phyloP scores from a whole-genome alignment of 2,888 invertebrate species.

The Drosophila diplacantha region DNA sequence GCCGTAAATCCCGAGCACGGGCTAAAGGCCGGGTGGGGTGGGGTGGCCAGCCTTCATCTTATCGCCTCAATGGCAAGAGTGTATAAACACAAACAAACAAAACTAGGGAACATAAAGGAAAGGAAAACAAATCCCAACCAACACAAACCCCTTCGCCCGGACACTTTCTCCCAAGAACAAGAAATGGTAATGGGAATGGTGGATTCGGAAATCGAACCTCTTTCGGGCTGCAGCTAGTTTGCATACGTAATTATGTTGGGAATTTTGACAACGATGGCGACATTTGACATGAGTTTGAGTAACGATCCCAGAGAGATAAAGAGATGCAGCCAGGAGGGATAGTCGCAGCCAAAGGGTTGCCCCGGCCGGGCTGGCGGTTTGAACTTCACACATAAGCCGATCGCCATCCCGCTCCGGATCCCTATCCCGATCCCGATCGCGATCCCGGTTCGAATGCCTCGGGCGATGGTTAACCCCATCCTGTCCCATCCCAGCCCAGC shows the following conservation, averaged over 20 bases:
- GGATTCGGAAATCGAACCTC: constrained; percentile 9
- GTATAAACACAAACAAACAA: constrained; percentile 43
- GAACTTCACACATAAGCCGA: constrained; percentile 69
- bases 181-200: constrained; percentile 25
- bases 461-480: constrained; percentile 17
- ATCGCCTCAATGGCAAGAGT: constrained; percentile 35
- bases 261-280: constrained; percentile 67
- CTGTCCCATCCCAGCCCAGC: constrained; percentile 1
- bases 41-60: constrained; percentile 20
- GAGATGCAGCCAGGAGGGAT: constrained; percentile 8
- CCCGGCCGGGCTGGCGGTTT: constrained; percentile 53
- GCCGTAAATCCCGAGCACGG: constrained; percentile 46
- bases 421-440: not conserved
- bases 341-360: constrained; percentile 22
- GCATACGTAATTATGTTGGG: constrained; percentile 70
- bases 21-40: constrained; percentile 15
- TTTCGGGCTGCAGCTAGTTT: constrained; percentile 51
- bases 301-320: constrained; percentile 52
- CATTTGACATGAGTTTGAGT: constrained; percentile 70
- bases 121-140: constrained; percentile 30
- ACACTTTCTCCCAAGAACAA: constrained; percentile 24
- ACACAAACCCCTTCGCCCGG: constrained; percentile 28
- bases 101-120: constrained; percentile 8
- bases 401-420: constrained; percentile 30
- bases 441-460: constrained; percentile 12